Conservation (phyloP, 2,113 vertebrate genomes). For the Meles meles region DNA sequence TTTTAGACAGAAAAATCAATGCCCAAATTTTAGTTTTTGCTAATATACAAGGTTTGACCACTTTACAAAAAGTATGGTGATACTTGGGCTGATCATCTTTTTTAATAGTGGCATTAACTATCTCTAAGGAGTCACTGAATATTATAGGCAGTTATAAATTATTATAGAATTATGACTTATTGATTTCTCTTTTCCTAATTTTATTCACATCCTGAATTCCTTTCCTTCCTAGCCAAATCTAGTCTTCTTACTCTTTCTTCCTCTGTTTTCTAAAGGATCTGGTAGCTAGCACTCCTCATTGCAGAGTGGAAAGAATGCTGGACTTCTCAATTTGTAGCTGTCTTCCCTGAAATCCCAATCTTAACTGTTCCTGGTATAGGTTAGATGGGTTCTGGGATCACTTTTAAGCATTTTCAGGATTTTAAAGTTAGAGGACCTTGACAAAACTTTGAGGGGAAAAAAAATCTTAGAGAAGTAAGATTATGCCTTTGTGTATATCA, state of each 20-base stretch:
- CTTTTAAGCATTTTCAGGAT: not conserved
- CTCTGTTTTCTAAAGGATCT: not conserved
- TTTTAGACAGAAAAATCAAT: slow-evolving; percentile 54
- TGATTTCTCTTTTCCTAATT: not conserved
- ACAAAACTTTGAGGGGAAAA: not conserved
- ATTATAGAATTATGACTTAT: not conserved
- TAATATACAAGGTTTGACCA: slow-evolving; percentile 49
- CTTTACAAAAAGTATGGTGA: not conserved
- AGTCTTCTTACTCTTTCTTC: not conserved
- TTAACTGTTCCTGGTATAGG: not conserved
- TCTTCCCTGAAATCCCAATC: not conserved
- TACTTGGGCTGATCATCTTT: not conserved
- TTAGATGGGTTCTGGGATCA: not conserved
- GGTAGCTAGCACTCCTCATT: not conserved
- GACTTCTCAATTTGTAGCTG: not conserved
- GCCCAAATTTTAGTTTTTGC: slow-evolving; percentile 60
- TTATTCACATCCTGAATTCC: not conserved
- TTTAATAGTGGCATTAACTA: not conserved
- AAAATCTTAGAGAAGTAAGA: not conserved
- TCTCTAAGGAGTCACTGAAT: slow-evolving; percentile 17
- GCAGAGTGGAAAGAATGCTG: not conserved
- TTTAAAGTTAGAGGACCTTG: slow-evolving; percentile 7
- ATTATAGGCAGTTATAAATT: slow-evolving; percentile 26
- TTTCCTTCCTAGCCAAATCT: not conserved
- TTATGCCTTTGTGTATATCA: not conserved